Base-by-base conservation (phyloP, 2,888 invertebrate genomes). In the Lingula anatina region DNA sequence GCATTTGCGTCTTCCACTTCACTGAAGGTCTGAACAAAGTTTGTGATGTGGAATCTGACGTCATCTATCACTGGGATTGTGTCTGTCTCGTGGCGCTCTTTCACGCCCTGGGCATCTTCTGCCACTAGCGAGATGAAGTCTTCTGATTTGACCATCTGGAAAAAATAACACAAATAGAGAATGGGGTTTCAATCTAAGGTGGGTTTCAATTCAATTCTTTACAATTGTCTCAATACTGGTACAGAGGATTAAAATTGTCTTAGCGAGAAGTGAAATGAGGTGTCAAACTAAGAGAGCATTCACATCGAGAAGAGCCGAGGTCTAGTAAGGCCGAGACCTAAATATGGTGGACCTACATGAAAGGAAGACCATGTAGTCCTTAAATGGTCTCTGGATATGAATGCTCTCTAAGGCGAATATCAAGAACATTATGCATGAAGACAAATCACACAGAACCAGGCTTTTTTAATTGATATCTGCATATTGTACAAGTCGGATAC, bases 81-180 rank as follows among this genome's bases (percentile, higher is more conserved):
- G 64, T 81, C 81, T 0, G 79, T 79, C 54, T 80, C 80, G 57
- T 81, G 71, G 24, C 81, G 65, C 21, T 67, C 67, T 46, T 70
- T 57, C 15, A 81, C 76, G 23, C 71, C 68, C 2, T 59, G 47
- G 2, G 81, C 81, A 65, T 81, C 81, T 39, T 71, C 66, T 23
- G 65, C 37, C 3, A 81, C 75, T 20, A 80, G 55, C 2, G 68
- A 58, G 18, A 63, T 64, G 61, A 81, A 78, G n/a, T 79, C 78
- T 42, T 67, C 56, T 20, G 62, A 51, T 5, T 65, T 50, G 3
- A 77, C 50, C 45, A 80, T 61, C 80, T 80, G 54, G 9, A 57
- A 46, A 23, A 51, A 39, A n/a, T n/a, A n/a, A n/a, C n/a, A n/a
- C n/a, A n/a, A n/a, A n/a, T n/a, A n/a, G n/a, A n/a, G n/a, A n/a